Base-by-base conservation (phyloP, 2,888 invertebrate species). In the Epinotia demarniana region DNA sequence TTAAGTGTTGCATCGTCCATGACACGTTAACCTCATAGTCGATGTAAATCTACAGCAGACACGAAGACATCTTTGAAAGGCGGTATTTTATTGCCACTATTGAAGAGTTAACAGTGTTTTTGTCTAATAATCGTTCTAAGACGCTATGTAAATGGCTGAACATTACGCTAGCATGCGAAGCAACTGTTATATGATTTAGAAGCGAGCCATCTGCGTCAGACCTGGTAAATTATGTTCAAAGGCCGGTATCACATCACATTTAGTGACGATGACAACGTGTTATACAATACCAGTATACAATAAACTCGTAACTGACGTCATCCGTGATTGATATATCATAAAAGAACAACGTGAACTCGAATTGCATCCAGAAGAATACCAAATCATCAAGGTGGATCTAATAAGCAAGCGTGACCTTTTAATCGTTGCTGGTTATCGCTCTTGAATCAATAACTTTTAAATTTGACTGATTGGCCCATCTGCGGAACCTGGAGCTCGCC, bases 141-240 rank as follows among this genome's bases (percentile, higher is more conserved):
- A 64, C 18, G 27, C n/a, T n/a, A 6, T 12, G 11, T 73, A 66
- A 66, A 66, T 60, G 49, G 33, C 72, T 58, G 46, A 60, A 58
- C 64, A 58, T 27, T 18, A 18, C 16, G 19, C 13, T 49, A 78
- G 80, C 79, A 79, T 79, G 75, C 75, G 80, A 77, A 76, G 78
- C 78, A 53, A 58, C 46, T 72, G 80, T 79, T 75, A 77, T 78
- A 80, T 80, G 82, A 83, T 83, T 82, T 80, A 23, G 46, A 79
- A 81, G 84, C 86, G 87, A 89, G 87, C 85, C 87, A 86, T 79
- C 78, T 78, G 67, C 80, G 75, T 79, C 78, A 80, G 80, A 81
- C 81, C 77, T 82, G 82, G 83, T 78, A 76, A 77, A 78, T 53
- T 27, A 18, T 39, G 60, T 18, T 66, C 66, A n/a, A 33, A 80